Conservation (phyloP, 2,888 invertebrate species). For the Amitus sp. region DNA sequence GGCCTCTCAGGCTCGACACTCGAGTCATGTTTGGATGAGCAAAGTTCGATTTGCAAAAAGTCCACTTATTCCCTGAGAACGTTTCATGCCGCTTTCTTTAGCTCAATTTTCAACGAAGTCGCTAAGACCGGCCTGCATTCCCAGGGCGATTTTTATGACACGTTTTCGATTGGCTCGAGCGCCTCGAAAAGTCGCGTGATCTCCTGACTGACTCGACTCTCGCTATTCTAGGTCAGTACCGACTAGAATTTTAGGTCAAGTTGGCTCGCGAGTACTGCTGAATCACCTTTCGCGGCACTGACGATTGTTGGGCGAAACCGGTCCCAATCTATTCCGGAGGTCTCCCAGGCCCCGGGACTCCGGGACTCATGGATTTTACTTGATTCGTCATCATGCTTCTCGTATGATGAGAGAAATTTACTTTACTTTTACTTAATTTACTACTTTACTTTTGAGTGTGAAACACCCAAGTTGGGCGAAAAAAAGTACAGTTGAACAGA, state of each 20-base stretch:
- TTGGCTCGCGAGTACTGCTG: conserved; percentile 30
- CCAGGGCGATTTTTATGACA: conserved; percentile 17
- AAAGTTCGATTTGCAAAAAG: conserved; percentile 46
- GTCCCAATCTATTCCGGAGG: conserved; percentile 6
- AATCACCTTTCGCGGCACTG: conserved; percentile 24
- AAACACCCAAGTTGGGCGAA: too few species aligned
- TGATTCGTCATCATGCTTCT: too few species aligned
- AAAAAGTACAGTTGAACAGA: too few species aligned
- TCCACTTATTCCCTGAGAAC: conserved; percentile 30
- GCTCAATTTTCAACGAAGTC: conserved; percentile 4
- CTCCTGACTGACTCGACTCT: too few species aligned
- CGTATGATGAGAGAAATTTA: too few species aligned
- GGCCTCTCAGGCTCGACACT: conserved; percentile 54
- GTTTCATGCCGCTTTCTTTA: conserved; percentile 21
- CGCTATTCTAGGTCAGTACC: too few species aligned
- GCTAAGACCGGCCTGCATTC: neutral
- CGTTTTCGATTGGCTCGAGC: conserved; percentile 16
- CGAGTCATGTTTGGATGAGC: conserved; percentile 56
- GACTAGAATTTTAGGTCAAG: conserved; percentile 43
- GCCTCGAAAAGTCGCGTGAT: too few species aligned
- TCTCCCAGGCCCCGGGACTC: neutral
- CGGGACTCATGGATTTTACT: neutral
- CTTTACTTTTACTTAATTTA: too few species aligned
- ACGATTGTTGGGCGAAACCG: conserved; percentile 23
- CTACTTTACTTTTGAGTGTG: too few species aligned